Conservation (phyloP, 1,140 invertebrate genomes). For the Zelostemma sp. region DNA sequence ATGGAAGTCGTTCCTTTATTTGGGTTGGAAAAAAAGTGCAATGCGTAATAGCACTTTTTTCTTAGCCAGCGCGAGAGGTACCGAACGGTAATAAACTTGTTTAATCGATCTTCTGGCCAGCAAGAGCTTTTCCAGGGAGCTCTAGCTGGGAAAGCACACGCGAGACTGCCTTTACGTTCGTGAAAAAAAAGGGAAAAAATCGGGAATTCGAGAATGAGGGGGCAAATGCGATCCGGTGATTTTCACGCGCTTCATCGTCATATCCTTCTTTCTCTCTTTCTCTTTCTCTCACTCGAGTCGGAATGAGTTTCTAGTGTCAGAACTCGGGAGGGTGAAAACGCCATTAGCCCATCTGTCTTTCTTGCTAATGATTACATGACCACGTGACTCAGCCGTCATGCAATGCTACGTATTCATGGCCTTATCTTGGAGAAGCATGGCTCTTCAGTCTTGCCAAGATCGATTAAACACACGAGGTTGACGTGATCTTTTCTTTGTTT, state of each 20-base stretch:
- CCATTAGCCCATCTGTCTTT: constrained; percentile 58
- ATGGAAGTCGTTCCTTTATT: too few relatives aligned
- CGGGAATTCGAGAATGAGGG: constrained; percentile 6
- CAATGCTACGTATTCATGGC: constrained; percentile 18
- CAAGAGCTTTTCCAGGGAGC: not conserved
- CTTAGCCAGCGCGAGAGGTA: not conserved
- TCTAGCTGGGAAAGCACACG: constrained; percentile 4
- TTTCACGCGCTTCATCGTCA: constrained; percentile 15
- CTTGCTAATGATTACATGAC: constrained; percentile 53
- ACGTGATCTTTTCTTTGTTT: not conserved
- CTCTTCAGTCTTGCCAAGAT: constrained; percentile 9
- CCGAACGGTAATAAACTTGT: constrained; percentile 6
- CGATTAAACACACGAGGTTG: constrained; percentile 15
- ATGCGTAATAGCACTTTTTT: not conserved
- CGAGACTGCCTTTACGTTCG: constrained; percentile 1
- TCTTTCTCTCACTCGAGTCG: constrained; percentile 5
- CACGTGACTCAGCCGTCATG: constrained; percentile 46
- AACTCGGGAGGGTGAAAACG: constrained; percentile 43
- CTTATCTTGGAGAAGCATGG: constrained; percentile 20
- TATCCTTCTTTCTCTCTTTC: not conserved
- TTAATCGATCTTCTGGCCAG: constrained; percentile 7
- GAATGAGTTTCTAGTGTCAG: constrained; percentile 13
- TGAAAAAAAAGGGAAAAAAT: constrained; percentile 10
- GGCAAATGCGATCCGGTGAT: constrained; percentile 9
- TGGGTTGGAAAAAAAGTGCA: too few relatives aligned